phyloP scores from a whole-genome alignment of 1,140 invertebrate species.

The Cataglyphis hispanica region DNA sequence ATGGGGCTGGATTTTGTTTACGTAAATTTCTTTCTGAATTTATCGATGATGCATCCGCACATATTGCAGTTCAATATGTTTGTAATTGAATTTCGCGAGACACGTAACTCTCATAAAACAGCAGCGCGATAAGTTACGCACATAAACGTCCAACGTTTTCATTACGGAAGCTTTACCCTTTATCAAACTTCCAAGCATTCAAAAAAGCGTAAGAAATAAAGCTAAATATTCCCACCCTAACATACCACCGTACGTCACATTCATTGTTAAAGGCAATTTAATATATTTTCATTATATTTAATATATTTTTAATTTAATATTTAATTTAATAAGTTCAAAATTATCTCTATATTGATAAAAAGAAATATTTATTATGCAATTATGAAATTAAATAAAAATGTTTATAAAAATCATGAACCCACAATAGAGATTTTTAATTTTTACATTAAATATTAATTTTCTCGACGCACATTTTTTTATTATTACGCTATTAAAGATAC shows the following conservation, averaged over 20 bases:
- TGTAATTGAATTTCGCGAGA: slow-evolving; percentile 38
- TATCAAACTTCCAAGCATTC: slow-evolving; percentile 6
- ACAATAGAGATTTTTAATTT: no score
- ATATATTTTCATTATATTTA: no score
- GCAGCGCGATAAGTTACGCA: slow-evolving; percentile 42
- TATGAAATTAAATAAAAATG: background rate
- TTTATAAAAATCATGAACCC: background rate
- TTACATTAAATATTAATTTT: slow-evolving; percentile 6
- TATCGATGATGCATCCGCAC: slow-evolving; percentile 8
- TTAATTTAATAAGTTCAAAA: background rate
- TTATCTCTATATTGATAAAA: background rate
- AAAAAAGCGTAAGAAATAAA: slow-evolving; percentile 14
- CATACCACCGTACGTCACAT: background rate
- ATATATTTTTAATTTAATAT: no score
- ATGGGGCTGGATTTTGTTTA: background rate
- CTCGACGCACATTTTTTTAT: background rate
- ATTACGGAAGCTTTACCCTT: slow-evolving; percentile 31
- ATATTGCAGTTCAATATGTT: slow-evolving; percentile 13
- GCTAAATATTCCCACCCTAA: background rate
- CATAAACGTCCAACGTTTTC: slow-evolving; percentile 51
- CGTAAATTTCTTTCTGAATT: slow-evolving; percentile 15
- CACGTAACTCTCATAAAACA: slow-evolving; percentile 42
- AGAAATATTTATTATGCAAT: background rate
- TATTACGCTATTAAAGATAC: background rate
- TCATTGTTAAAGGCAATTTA: background rate